A percentile compares a stretch with the other conserved stretches of the same genome.
phyloP scores from a whole-genome alignment of 2,113 vertebrate genomes.

The Atlantisia rogersi region DNA sequence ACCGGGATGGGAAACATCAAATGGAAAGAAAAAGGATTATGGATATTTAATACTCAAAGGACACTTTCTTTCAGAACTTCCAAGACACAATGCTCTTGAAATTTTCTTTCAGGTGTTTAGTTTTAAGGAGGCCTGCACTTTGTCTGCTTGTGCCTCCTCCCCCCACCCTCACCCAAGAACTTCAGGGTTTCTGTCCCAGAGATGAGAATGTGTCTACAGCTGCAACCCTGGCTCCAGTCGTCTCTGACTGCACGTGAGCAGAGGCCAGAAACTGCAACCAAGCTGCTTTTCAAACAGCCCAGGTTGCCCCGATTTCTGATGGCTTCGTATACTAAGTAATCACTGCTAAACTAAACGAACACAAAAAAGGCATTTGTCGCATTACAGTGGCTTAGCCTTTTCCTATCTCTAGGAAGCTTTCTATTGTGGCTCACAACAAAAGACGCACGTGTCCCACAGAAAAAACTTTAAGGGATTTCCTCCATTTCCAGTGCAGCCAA shows the following conservation, averaged over 20 bases:
- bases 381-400: not conserved
- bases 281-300: not conserved
- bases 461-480: not conserved
- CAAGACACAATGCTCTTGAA: conserved; percentile 62
- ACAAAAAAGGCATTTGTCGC: not conserved
- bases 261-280: conserved; percentile 62
- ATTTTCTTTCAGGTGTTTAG: conserved; percentile 79
- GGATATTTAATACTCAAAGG: conserved; percentile 76
- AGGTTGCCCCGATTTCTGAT: not conserved
- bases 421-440: not conserved
- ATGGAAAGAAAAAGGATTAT: conserved; percentile 60
- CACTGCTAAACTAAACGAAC: not conserved
- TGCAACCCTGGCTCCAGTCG: conserved; percentile 58
- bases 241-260: conserved; percentile 34
- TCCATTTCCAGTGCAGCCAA: not conserved
- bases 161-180: not conserved
- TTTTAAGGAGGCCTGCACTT: conserved; percentile 74
- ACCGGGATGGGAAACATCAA: conserved; percentile 76
- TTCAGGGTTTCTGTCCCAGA: conserved; percentile 37
- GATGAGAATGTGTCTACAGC: conserved; percentile 21
- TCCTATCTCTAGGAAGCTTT: not conserved
- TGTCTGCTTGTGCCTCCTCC: conserved; percentile 64
- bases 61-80: conserved; percentile 68
- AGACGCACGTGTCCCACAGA: fast-evolving
- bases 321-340: not conserved